Evolutionary conservation across 2,113 vertebrate genomes (phyloP).

Genomic region (Peromyscus californicus): DNA sequence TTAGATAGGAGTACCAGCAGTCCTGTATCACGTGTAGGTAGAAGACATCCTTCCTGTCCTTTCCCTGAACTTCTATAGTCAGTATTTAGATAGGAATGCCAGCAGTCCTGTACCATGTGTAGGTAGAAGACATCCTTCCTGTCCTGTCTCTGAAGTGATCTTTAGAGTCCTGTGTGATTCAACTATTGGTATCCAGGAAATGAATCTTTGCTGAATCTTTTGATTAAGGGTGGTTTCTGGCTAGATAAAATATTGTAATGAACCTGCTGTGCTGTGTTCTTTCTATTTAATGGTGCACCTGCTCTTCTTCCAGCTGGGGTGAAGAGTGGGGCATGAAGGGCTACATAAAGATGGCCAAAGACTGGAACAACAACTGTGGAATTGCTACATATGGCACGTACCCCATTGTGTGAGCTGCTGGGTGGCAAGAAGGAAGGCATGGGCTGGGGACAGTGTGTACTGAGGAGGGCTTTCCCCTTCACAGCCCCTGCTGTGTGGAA

Average conservation of each 20-base stretch:
- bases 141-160: neutral
- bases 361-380: slow-evolving; percentile 91
- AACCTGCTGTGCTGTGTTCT: neutral
- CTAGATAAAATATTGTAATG: neutral
- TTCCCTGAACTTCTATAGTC: neutral
- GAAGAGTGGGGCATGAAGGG: slow-evolving; percentile 89
- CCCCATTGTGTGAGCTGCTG: slow-evolving; percentile 85
- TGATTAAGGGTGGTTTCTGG: neutral
- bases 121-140: no score
- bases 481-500: slow-evolving; percentile 76
- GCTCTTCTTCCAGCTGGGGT: slow-evolving; percentile 89
- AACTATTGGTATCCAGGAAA: neutral
- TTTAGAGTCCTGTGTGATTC: neutral
- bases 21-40: no score
- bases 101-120: neutral
- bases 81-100: neutral
- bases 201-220: neutral
- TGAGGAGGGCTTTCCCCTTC: slow-evolving; percentile 37
- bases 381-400: slow-evolving; percentile 92
- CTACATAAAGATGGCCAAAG: slow-evolving; percentile 91
- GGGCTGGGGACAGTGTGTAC: neutral
- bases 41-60: neutral
- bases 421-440: neutral
- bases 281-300: neutral
- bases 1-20: neutral